Evolutionary conservation across 1,140 invertebrate genomes (phyloP), one percentile per base, ranked within the genome.

Genomic region (Leptinotarsa texana): DNA sequence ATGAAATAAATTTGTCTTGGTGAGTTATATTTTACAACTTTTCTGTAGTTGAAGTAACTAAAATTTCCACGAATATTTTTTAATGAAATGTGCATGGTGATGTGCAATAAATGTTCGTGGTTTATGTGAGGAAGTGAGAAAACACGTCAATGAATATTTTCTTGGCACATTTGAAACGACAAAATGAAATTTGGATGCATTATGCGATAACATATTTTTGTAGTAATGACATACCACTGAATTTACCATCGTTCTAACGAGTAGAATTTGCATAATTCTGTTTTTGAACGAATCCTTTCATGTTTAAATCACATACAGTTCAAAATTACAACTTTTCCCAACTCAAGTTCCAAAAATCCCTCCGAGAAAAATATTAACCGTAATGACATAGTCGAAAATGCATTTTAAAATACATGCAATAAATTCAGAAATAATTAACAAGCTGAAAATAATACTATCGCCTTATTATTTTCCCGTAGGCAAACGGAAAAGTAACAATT

Each of bases 401-500:
- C 21, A 65, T 65, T 33, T 65, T 65, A 4, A 65, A 69, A 69
- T 48, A 47, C 67, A 18, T 42, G 33, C 24, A 49, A 47, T 69
- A 48, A 69, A 22, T 69, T 33, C 27, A 17, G 21, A 61, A 70
- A 57, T 70, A 57, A 70, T 70, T 61, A 70, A 57, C 21, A 18
- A 70, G 17, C 21, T 70, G 51, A 61, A 51, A 70, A 57, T 70
- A 70, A 70, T 17, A 70, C 17, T 4, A 17, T 13, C 3, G 66
- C 24, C 42, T 13, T 70, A 48, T 70, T 27, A 70, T 70, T 70
- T 70, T 70, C 69, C 51, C 24, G 69, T 57, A 27, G 51, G 69
- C 47, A 70, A 70, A 70, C 27, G 47, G 49, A 70, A 49, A 57
- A 22, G 21, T 57, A 15, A 70, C 51, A 70, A 70, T 70, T 70